Evolutionary conservation across 2,888 invertebrate species (phyloP).

Genomic region (Ernsta delagoae): DNA sequence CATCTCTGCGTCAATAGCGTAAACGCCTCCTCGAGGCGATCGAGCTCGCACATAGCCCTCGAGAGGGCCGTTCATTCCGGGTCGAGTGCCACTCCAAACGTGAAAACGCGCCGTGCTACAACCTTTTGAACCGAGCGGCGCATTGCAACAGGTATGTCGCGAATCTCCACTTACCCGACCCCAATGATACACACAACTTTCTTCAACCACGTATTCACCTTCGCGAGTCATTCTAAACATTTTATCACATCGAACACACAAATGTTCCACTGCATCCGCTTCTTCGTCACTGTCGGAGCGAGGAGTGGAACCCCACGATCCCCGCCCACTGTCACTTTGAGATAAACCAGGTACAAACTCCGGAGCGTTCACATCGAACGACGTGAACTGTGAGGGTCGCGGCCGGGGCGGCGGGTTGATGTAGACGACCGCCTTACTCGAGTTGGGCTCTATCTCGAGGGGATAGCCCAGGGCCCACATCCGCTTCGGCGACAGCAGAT

Average conservation of each 20-base stretch:
- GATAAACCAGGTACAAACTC: constrained; percentile 86
- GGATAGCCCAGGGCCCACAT: constrained; percentile 90
- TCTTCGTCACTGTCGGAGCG: constrained; percentile 84
- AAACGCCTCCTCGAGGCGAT: constrained; percentile 85
- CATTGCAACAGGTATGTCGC: constrained; percentile 88
- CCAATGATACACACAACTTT: constrained; percentile 95
- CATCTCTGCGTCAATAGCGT: constrained; percentile 98
- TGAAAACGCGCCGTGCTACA: constrained; percentile 88
- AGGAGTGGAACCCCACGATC: constrained; percentile 82
- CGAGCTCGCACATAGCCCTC: constrained; percentile 87
- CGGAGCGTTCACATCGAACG: constrained; percentile 87
- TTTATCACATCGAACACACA: constrained; percentile 90
- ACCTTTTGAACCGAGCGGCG: constrained; percentile 80
- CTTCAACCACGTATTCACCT: constrained; percentile 89
- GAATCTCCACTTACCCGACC: constrained; percentile 88
- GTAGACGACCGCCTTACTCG: constrained; percentile 87
- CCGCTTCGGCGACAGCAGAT: constrained; percentile 86
- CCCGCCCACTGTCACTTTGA: constrained; percentile 82
- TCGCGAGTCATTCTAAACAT: constrained; percentile 88
- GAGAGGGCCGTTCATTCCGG: constrained; percentile 90
- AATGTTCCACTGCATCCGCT: constrained; percentile 84
- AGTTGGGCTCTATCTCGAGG: constrained; percentile 85
- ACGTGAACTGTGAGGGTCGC: constrained; percentile 62
- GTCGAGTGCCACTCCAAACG: constrained; percentile 90
- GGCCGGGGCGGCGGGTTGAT: constrained; percentile 82